Conservation (phyloP, 2,113 vertebrate genomes). For the Meleagris gallopavo region DNA sequence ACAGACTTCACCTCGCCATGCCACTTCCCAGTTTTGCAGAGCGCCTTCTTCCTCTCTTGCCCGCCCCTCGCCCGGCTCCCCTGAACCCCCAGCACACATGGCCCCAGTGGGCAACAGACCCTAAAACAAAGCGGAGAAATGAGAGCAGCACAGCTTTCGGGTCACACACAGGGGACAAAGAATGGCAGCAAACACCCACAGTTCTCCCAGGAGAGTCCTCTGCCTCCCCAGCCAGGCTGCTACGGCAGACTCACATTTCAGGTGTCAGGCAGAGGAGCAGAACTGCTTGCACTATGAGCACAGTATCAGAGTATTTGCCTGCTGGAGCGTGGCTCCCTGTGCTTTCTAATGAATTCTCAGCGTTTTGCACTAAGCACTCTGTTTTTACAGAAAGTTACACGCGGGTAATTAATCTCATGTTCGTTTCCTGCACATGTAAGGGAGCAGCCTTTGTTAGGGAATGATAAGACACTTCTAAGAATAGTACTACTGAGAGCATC, state of each 20-base stretch:
- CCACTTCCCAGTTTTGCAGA: background rate
- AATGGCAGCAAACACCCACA: background rate
- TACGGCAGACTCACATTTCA: background rate
- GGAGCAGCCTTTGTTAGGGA: slow-evolving; percentile 70
- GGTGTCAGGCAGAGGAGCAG: background rate
- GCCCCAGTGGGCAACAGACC: background rate
- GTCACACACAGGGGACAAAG: slow-evolving; percentile 29
- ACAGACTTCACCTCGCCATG: background rate
- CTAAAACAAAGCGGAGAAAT: background rate
- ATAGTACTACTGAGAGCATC: slow-evolving; percentile 56
- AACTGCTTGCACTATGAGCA: background rate
- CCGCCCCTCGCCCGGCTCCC: background rate
- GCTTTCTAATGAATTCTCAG: slow-evolving; percentile 56
- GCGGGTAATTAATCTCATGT: slow-evolving; percentile 65
- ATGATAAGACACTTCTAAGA: slow-evolving; percentile 77
- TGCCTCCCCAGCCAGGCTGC: background rate
- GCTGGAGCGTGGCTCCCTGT: background rate
- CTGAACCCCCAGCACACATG: background rate
- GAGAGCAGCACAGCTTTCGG: slow-evolving; percentile 2
- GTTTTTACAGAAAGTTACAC: slow-evolving; percentile 62
- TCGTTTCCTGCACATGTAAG: slow-evolving; percentile 59
- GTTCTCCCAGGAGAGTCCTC: slow-evolving; percentile 11
- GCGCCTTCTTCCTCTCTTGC: background rate
- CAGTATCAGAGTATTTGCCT: background rate
- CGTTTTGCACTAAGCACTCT: slow-evolving; percentile 23